Evolutionary conservation across 2,888 invertebrate species (phyloP).

Genomic region (Drosophila pseudotalamancana): DNA sequence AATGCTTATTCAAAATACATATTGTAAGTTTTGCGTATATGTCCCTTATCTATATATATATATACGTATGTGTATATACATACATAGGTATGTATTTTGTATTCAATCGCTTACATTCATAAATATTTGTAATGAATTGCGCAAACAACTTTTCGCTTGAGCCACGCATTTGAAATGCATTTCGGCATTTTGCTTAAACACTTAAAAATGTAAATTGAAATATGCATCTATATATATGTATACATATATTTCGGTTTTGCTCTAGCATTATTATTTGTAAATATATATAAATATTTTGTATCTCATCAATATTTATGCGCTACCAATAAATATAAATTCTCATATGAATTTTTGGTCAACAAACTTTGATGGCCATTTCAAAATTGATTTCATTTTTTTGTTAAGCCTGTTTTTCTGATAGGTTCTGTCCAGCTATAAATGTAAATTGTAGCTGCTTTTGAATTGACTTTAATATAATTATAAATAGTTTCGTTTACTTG

Average conservation of each 20-base stretch:
- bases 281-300: slow-evolving; percentile 49
- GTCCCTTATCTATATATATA: slow-evolving; percentile 17
- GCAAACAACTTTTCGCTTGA: slow-evolving; percentile 44
- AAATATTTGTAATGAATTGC: slow-evolving; percentile 57
- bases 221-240: slow-evolving; percentile 28
- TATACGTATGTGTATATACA: slow-evolving; percentile 19
- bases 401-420: slow-evolving; percentile 25
- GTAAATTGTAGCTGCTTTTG: slow-evolving; percentile 25
- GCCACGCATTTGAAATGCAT: slow-evolving; percentile 68
- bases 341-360: slow-evolving; percentile 36
- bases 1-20: slow-evolving; percentile 55
- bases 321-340: slow-evolving; percentile 51
- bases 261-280: slow-evolving; percentile 47
- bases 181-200: slow-evolving; percentile 71
- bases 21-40: slow-evolving; percentile 26
- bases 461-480: slow-evolving; percentile 15
- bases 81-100: slow-evolving; percentile 19
- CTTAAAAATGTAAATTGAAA: slow-evolving; percentile 71
- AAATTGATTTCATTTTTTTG: slow-evolving; percentile 28
- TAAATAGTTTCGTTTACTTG: slow-evolving; percentile 7
- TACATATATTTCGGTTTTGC: slow-evolving; percentile 28
- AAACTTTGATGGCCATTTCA: slow-evolving; percentile 49
- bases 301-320: slow-evolving; percentile 63
- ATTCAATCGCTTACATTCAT: slow-evolving; percentile 44
- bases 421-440: slow-evolving; percentile 36